A percentile compares a stretch with the other conserved stretches of the same genome.
These are phyloP conservation scores for Hemithea aestivaria DNA, from an alignment of 2,888 invertebrate species.

Conservation along the genomic window DNA sequence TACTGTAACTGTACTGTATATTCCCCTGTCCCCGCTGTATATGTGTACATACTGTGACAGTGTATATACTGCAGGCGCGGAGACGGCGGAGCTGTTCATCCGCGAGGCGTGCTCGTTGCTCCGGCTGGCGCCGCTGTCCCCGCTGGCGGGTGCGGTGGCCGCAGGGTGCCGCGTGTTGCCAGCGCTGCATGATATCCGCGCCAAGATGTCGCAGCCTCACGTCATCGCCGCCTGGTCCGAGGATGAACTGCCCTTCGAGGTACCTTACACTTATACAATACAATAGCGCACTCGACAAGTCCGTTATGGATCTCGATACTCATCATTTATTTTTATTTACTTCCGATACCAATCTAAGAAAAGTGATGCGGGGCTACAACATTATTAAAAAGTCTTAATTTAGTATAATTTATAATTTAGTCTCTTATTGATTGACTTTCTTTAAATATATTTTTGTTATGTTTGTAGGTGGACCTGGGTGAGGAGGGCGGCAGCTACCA, in stretches of 20 bases:
- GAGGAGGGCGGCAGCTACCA: slow-evolving; percentile 96
- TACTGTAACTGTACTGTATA: too few relatives aligned
- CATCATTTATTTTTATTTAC: neutral
- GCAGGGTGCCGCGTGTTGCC: slow-evolving; percentile 97
- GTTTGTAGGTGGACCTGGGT: slow-evolving; percentile 93
- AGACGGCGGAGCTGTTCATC: slow-evolving; percentile 93
- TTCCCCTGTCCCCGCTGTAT: too few relatives aligned
- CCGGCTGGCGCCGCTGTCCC: slow-evolving; percentile 85
- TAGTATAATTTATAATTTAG: too few relatives aligned
- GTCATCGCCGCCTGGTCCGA: slow-evolving; percentile 97
- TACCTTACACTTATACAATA: slow-evolving; percentile 16
- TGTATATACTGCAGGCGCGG: slow-evolving; percentile 65
- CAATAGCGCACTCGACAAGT: too few relatives aligned
- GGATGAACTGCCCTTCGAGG: slow-evolving; percentile 94
- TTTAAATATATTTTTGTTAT: neutral
- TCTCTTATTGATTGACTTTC: too few relatives aligned
- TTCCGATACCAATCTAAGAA: too few relatives aligned
- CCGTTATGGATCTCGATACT: too few relatives aligned
- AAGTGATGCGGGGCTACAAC: too few relatives aligned
- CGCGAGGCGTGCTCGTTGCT: slow-evolving; percentile 94
- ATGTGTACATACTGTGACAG: too few relatives aligned
- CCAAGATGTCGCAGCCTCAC: slow-evolving; percentile 75
- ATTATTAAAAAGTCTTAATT: too few relatives aligned
- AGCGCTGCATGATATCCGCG: slow-evolving; percentile 91
- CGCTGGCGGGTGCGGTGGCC: slow-evolving; percentile 93